phyloP scores from a whole-genome alignment of 2,113 vertebrate genomes.

The Variabilichromis moorii region DNA sequence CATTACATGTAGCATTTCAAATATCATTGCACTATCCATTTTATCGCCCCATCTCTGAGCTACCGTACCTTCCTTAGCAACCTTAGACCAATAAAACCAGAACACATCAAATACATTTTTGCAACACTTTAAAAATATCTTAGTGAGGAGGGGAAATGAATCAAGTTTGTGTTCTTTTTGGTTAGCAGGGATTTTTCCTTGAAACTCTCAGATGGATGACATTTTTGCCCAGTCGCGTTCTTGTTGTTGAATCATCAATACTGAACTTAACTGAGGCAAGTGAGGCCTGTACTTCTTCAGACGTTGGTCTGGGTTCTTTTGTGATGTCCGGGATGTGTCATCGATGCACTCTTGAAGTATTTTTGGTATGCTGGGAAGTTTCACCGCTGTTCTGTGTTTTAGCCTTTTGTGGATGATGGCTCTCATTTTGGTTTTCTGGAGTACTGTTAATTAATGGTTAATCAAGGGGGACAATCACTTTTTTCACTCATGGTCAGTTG shows the following conservation, averaged over 20 bases:
- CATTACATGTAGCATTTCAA: background rate
- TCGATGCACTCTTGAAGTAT: background rate
- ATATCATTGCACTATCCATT: rapidly evolving
- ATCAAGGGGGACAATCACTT: background rate
- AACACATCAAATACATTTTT: background rate
- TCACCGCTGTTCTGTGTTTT: background rate
- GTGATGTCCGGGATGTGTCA: background rate
- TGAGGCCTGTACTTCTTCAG: background rate
- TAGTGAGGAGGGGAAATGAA: background rate
- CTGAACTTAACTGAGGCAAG: background rate
- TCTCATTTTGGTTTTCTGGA: background rate
- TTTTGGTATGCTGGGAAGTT: background rate
- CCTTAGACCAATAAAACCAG: background rate
- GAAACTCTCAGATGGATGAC: background rate
- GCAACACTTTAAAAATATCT: background rate
- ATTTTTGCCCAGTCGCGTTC: rapidly evolving
- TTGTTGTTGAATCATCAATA: background rate
- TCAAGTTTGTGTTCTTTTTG: background rate
- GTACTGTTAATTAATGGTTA: background rate
- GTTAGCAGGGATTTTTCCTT: background rate
- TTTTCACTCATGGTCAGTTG: background rate
- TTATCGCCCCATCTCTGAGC: background rate
- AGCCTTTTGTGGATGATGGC: background rate
- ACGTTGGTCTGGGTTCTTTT: background rate
- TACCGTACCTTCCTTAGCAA: background rate